These are phyloP conservation scores for Umimayanthus chanpuru DNA, from an alignment of 92 coral and sea anemone species.

Conservation along the genomic window DNA sequence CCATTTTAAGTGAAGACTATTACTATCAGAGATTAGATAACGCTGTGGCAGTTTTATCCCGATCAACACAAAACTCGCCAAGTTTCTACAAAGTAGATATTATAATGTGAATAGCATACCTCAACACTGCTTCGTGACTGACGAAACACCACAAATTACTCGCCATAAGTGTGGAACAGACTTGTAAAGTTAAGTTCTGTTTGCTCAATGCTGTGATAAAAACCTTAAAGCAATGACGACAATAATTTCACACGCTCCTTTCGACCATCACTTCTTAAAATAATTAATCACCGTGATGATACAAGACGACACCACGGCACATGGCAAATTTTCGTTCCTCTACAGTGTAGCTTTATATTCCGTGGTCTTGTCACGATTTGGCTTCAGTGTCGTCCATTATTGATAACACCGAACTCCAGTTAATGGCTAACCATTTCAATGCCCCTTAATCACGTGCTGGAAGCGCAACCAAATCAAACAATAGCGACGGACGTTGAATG, in stretches of 20 bases:
- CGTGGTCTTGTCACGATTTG: slow-evolving; percentile 13
- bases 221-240: background rate
- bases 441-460: slow-evolving; percentile 43
- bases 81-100: background rate
- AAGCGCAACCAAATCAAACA: slow-evolving; percentile 28
- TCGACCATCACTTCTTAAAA: background rate
- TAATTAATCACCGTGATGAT: background rate
- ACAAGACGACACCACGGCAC: background rate
- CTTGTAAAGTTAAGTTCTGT: background rate
- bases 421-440: slow-evolving; percentile 1
- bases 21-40: too few species aligned
- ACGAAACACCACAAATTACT: background rate
- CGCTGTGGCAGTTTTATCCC: too few species aligned
- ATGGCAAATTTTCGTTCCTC: background rate
- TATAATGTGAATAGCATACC: slow-evolving; percentile 8
- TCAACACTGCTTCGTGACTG: slow-evolving; percentile 5
- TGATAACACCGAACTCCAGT: slow-evolving; percentile 4
- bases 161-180: slow-evolving; percentile 10
- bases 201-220: too few species aligned
- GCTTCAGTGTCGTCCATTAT: slow-evolving; percentile 28
- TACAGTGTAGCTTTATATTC: background rate
- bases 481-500: slow-evolving; percentile 29
- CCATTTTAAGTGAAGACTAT: too few species aligned
- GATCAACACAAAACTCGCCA: too few species aligned
- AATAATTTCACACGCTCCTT: background rate